Conservation (phyloP, 2,888 invertebrate genomes). For the Synergus itoensis region DNA sequence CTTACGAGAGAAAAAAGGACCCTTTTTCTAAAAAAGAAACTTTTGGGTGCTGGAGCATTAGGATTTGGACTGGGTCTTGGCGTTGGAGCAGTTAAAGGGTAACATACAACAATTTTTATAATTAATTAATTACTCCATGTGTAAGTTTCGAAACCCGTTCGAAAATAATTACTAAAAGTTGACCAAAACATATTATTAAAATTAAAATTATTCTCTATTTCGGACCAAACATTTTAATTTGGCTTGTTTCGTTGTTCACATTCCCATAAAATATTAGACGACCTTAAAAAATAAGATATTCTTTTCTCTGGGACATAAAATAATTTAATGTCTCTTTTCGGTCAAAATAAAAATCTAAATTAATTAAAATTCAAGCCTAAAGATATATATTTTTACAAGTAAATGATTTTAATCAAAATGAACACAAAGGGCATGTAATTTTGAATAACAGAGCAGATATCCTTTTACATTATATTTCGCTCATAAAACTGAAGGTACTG, state of each 20-base stretch:
- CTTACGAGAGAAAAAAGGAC: constrained; percentile 69
- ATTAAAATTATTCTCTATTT: background rate
- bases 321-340: background rate
- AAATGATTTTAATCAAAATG: background rate
- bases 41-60: constrained; percentile 71
- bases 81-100: constrained; percentile 59
- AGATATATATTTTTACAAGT: background rate
- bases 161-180: too few species aligned
- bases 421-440: background rate
- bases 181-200: constrained; percentile 1
- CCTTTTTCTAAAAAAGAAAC: constrained; percentile 71
- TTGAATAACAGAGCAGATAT: background rate
- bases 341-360: background rate
- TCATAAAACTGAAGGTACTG: background rate
- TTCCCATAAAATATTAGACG: background rate
- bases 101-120: constrained; percentile 20
- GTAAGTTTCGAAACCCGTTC: too few species aligned
- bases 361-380: background rate
- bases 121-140: background rate
- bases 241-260: background rate
- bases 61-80: constrained; percentile 71
- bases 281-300: background rate
- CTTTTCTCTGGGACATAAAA: background rate
- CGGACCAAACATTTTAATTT: background rate
- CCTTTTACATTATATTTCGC: background rate